Base-by-base conservation (phyloP, 2,797 vertebrate species). In the Syngnathus rostellatus region DNA sequence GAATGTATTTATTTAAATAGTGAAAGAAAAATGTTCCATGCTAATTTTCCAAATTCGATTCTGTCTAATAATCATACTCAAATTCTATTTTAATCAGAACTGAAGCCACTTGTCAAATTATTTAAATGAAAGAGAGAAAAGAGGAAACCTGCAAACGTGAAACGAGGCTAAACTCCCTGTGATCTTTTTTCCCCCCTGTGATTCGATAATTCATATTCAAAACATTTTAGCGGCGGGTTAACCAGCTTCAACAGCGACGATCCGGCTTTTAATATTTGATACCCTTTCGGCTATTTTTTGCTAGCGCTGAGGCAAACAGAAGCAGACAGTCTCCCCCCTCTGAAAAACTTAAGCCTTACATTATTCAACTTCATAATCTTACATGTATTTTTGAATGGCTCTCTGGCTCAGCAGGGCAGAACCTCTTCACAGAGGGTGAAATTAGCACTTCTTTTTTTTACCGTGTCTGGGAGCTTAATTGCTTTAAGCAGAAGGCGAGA, bases 201-300 rank as follows among this genome's bases (percentile, higher is more conserved):
- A 55, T 16, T 37, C 62, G 53, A 46, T 69, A 54, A 68, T 54
- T 63, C 66, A 45, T 45, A 68, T 70, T 74, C 48, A n/a, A 21
- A 71, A 71, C 31, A 55, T 46, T 10, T 39, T 62, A 2, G 48
- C 39, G 37, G 0, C 51, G 37, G 23, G n/a, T 45, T 71, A 65
- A 75, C 70, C 41, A 53, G 9, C 64, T 66, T 58, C 70, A 60
- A 46, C 46, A 54, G 65, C 48, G 5, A 0, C 63, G 65, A 72
- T 67, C 64, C 0, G 21, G 39, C 50, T 70, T 79, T 86, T 66
- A 86, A 87, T 86, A 86, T 86, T 87, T 86, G 17, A 88, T 80
- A 58, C 74, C 66, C 73, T 80, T 85, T 77, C 77, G 73, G 77
- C 79, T 84, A 77, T 83, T 86, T 78, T 57, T 72, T 77, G 72